Evolutionary conservation across 2,888 invertebrate species (phyloP), one percentile per base, ranked within the genome.

Genomic region (Diarsia rubi): DNA sequence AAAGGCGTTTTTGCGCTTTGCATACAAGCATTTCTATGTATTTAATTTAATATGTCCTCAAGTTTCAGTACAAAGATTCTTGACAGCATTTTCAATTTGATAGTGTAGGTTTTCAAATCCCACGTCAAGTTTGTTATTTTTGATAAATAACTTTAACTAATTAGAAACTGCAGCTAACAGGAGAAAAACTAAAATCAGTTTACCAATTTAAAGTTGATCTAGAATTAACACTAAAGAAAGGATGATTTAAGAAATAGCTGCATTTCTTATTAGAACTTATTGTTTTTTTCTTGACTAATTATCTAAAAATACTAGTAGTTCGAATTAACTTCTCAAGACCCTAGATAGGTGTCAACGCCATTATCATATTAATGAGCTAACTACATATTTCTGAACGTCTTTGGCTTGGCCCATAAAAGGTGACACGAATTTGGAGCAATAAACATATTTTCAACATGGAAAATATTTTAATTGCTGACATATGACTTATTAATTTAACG

Each of bases 381-480:
- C 75, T 47, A 64, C 42, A 76, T 67, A 67, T 81, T 81, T 74
- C n/a, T 52, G 16, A 70, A 68, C 64, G 31, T 75, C 75, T 45
- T 75, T 4, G 60, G 65, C 4, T 21, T 24, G 52, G 21, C 44
- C 27, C 27, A 62, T 11, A 84, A 65, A 42, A 63, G 59, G 16
- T 54, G 44, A 69, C 37, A 75, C n/a, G 57, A 62, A 66, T 84
- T 81, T 69, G n/a, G n/a, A 63, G 66, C 66, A 81, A 42, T 67
- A 67, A 72, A 72, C 37, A 60, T 72, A 63, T 81, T 84, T 84
- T 69, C 49, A 27, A 71, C 57, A 37, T 59, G 4, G 47, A 75
- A 75, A 72, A 64, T 81, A 76, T 81, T 59, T 75, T 66, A 54
- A 81, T 69, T 65, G 85, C 65, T 66, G 42, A 60, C 71, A 63